phyloP scores from a whole-genome alignment of 1,140 invertebrate genomes.

The Schlechtendalia chinensis region DNA sequence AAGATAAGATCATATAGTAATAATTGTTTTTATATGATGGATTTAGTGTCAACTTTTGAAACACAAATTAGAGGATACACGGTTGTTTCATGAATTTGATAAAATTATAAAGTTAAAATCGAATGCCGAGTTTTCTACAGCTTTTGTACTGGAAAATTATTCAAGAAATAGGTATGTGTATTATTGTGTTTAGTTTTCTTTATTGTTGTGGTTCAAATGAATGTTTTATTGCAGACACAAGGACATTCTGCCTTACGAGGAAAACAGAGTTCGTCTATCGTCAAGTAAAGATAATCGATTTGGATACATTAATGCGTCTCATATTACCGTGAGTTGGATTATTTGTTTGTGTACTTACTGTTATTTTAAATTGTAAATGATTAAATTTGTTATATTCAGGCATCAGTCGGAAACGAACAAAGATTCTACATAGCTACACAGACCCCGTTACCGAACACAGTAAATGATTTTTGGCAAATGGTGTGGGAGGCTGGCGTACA shows the following conservation, averaged over 20 bases:
- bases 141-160: conserved; percentile 66
- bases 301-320: conserved; percentile 88
- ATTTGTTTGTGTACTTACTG: not conserved
- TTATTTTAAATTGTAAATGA: not conserved
- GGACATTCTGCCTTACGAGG: conserved; percentile 84
- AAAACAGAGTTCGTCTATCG: conserved; percentile 75
- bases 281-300: conserved; percentile 75
- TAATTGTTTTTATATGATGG: conserved; percentile 52
- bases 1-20: not conserved
- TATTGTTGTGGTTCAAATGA: not conserved
- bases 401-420: conserved; percentile 71
- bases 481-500: conserved; percentile 81
- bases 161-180: conserved; percentile 58
- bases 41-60: conserved; percentile 77
- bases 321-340: conserved; percentile 67
- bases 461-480: conserved; percentile 79
- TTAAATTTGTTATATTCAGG: conserved; percentile 57
- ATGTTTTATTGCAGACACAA: conserved; percentile 58
- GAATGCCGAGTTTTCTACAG: conserved; percentile 67
- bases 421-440: conserved; percentile 83
- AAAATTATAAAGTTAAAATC: conserved; percentile 76
- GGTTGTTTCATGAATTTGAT: conserved; percentile 84
- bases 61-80: conserved; percentile 74
- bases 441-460: conserved; percentile 65
- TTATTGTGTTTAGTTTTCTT: not conserved